Conservation (phyloP, 2,888 invertebrate genomes). For the Nomada flava region DNA sequence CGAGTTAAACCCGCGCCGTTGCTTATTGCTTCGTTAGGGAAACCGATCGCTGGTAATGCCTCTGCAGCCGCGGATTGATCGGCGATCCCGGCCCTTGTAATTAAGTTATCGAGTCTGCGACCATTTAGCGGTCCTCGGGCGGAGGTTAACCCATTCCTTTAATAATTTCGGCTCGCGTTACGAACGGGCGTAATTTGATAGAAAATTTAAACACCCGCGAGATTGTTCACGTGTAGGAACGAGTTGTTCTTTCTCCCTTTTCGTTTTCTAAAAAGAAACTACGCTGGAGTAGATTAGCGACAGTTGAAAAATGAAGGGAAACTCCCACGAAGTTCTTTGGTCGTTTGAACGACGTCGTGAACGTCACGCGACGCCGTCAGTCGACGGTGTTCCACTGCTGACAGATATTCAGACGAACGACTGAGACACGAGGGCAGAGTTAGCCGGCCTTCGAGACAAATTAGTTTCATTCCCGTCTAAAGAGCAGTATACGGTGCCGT, state of each 20-base stretch:
- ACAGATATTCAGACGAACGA: slow-evolving; percentile 44
- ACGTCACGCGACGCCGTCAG: slow-evolving; percentile 23
- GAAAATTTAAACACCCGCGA: not conserved
- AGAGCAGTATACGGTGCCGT: slow-evolving; percentile 44
- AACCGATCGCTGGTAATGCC: slow-evolving; percentile 56
- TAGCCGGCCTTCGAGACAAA: slow-evolving; percentile 67
- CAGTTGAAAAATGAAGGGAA: slow-evolving; percentile 55
- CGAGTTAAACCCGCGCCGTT: slow-evolving; percentile 42
- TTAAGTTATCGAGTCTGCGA: slow-evolving; percentile 47
- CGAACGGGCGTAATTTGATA: not conserved
- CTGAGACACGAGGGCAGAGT: slow-evolving; percentile 15
- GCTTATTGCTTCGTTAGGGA: slow-evolving; percentile 63
- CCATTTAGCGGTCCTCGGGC: slow-evolving; percentile 7
- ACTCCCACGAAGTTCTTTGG: slow-evolving; percentile 46
- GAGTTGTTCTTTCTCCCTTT: not conserved
- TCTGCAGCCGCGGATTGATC: slow-evolving; percentile 52
- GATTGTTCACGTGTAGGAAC: not conserved
- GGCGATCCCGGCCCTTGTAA: slow-evolving; percentile 46
- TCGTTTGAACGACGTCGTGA: slow-evolving; percentile 22
- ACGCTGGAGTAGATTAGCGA: slow-evolving; percentile 21
- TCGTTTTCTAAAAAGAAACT: slow-evolving; percentile 1
- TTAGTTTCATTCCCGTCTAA: slow-evolving; percentile 70
- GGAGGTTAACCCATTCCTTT: not conserved
- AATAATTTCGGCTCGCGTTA: not conserved
- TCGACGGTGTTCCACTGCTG: slow-evolving; percentile 16